Evolutionary conservation across 2,113 vertebrate species (phyloP).

Genomic region (Calidris pygmaea): DNA sequence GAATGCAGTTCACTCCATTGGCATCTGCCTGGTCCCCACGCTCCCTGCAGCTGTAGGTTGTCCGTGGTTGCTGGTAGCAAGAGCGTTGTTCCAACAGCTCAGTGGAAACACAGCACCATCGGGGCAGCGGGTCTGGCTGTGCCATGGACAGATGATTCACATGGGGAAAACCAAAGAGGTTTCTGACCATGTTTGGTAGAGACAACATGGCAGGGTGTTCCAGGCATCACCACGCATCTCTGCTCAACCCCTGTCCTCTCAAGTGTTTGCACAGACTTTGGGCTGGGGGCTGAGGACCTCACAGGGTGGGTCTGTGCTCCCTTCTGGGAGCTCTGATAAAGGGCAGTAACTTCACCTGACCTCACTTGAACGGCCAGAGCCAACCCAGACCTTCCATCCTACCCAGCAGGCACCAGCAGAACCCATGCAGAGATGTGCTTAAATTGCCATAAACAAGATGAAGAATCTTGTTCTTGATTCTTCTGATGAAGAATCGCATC

Average conservation of each 20-base stretch:
- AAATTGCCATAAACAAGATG: background rate
- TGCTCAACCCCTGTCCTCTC: background rate
- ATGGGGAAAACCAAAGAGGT: background rate
- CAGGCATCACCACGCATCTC: background rate
- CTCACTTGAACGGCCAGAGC: background rate
- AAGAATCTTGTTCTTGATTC: too few species aligned
- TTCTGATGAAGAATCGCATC: background rate
- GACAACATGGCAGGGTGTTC: background rate
- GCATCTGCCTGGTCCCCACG: background rate
- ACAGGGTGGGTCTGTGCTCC: accelerated
- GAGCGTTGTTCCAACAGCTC: background rate
- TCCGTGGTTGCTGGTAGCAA: background rate
- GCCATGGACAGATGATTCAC: background rate
- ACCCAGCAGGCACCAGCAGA: background rate
- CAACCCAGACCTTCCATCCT: background rate
- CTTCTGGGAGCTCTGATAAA: background rate
- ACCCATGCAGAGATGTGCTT: background rate
- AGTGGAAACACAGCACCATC: background rate
- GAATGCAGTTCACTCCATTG: background rate
- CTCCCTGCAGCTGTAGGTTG: background rate
- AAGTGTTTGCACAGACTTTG: background rate
- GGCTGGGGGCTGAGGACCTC: background rate
- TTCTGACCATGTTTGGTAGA: background rate
- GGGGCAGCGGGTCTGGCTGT: background rate
- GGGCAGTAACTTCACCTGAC: background rate